Evolutionary conservation across 2,113 vertebrate genomes (phyloP).

Genomic region (Protobothrops mucrosquamatus): DNA sequence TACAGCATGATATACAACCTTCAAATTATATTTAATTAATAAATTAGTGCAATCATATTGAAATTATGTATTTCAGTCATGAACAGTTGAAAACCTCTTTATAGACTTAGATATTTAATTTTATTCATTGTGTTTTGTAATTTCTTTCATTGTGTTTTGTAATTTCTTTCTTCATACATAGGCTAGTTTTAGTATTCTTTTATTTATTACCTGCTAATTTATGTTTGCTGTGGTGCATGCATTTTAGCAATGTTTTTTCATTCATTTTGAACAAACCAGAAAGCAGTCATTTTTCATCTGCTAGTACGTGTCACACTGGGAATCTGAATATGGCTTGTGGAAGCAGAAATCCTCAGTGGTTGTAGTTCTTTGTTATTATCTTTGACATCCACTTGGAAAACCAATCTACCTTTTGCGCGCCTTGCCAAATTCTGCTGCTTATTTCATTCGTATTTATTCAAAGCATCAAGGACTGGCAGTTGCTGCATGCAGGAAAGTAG

Average conservation of each 20-base stretch:
- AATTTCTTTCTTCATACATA: not conserved
- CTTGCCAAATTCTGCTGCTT: not conserved
- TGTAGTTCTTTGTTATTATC: not conserved
- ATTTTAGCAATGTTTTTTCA: not conserved
- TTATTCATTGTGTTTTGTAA: not conserved
- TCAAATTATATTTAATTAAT: not conserved
- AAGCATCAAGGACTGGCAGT: not conserved
- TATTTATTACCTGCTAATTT: not conserved
- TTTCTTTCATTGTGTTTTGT: not conserved
- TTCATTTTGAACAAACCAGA: slow-evolving; percentile 9
- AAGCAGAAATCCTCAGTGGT: slow-evolving; percentile 4
- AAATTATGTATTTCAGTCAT: not conserved
- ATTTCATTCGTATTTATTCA: not conserved
- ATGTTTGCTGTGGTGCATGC: not conserved
- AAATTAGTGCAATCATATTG: not conserved
- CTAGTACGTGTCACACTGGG: not conserved
- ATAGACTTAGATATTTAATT: not conserved
- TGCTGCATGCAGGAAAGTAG: not conserved
- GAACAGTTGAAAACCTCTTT: not conserved
- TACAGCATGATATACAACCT: not conserved
- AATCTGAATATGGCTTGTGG: slow-evolving; percentile 1
- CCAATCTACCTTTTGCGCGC: not conserved
- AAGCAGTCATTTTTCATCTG: slow-evolving; percentile 1
- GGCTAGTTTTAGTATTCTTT: not conserved
- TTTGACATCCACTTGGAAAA: not conserved